Evolutionary conservation across 2,888 invertebrate species (phyloP).

Genomic region (Drosophila neotestacea): DNA sequence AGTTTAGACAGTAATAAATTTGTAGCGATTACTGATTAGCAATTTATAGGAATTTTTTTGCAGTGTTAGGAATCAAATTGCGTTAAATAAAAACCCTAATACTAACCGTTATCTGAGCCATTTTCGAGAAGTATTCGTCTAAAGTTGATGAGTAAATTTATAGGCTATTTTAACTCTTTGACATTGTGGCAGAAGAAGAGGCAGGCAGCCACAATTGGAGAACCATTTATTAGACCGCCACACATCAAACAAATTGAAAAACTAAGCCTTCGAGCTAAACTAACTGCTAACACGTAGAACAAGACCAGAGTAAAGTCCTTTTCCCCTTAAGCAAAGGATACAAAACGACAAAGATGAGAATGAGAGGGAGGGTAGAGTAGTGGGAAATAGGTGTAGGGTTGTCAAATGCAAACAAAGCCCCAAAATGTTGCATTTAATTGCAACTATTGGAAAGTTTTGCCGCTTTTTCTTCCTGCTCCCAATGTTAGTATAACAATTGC

Average conservation of each 20-base stretch:
- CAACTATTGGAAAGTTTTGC: slow-evolving; percentile 49
- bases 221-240: slow-evolving; percentile 43
- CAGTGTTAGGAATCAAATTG: no score
- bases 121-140: no score
- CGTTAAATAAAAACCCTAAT: no score
- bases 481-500: slow-evolving; percentile 38
- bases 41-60: no score
- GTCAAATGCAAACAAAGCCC: slow-evolving; percentile 32
- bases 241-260: slow-evolving; percentile 73
- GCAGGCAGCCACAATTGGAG: slow-evolving; percentile 23
- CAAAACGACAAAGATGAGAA: background rate
- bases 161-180: background rate
- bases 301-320: slow-evolving; percentile 4
- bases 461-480: slow-evolving; percentile 10
- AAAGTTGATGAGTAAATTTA: no score
- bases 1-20: background rate
- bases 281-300: slow-evolving; percentile 20
- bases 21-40: background rate
- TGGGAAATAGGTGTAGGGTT: slow-evolving; percentile 3
- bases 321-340: background rate
- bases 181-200: background rate
- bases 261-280: slow-evolving; percentile 49
- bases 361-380: background rate
- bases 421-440: slow-evolving; percentile 72
- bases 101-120: no score